Base-by-base conservation (phyloP, 2,113 vertebrate genomes). In the Hippocampus zosterae region DNA sequence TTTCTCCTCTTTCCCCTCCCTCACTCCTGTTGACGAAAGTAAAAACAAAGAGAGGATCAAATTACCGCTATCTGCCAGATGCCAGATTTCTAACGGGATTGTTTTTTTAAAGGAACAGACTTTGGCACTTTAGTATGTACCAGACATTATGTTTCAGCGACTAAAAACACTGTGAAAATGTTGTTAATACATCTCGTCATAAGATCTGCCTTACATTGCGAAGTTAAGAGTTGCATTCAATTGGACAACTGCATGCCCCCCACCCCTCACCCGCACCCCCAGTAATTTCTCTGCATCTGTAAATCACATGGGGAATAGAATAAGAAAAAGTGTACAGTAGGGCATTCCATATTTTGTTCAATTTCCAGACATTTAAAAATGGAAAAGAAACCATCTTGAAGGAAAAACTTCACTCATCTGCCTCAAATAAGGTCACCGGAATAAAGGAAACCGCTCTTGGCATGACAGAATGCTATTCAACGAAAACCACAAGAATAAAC, bases 11-110 rank as follows among this genome's bases (percentile, higher is more conserved):
- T 67, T 29, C 40, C 19, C 21, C n/a, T 55, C 71, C 13, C 44
- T 63, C 33, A 74, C 61, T 73, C 63, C 75, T 72, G 52, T 67
- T 33, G 70, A 80, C 65, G 52, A 67, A 81, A 81, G 83, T 81
- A 73, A 89, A 82, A 89, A 91, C 89, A 90, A 85, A 90, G 86
- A 76, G 75, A 83, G 88, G 82, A 61, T 91, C 90, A 74, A 60
- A 70, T 91, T 91, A 89, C 90, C 88, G 66, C 29, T 73, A n/a
- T n/a, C 42, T 65, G 23, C 42, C 60, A 62, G 60, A 62, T 62
- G 33, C 60, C 6, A 13, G 63, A 27, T 15, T 65, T 46, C 42
- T 46, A 16, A 63, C 37, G 19, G 61, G 61, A 63, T 42, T 63
- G 41, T 41, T 41, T n/a, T 15, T 44, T 25, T 0, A 44, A 42